Base-by-base conservation (phyloP, 2,888 invertebrate genomes). In the Hipparchia sbordonii region DNA sequence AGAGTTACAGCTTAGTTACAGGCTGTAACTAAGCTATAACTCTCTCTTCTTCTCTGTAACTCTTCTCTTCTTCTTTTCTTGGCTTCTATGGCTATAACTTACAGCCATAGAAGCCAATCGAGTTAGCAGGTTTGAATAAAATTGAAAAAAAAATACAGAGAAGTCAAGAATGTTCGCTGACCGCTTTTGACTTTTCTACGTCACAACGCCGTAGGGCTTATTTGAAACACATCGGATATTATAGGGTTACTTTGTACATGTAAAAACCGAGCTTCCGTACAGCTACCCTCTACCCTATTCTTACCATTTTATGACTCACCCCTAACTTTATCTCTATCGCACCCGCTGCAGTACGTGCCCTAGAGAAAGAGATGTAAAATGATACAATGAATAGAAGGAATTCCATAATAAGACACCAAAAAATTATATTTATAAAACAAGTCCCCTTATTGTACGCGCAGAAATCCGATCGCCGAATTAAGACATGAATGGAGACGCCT, bases 241-340 rank as follows among this genome's bases (percentile, higher is more conserved):
- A 39, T 39, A 82, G 81, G 80, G 81, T 85, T 84, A 82, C 82
- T 74, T 78, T 76, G 73, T 76, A 80, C 76, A 79, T 80, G 79
- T 78, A 85, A 82, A 4, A 83, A 80, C 79, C 72, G 63, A 72
- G 74, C 80, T 82, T 84, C 82, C 84, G 81, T 81, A 79, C 78
- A 76, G 77, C 77, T 79, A 75, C 80, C 81, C 79, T 80, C 77
- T 79, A 75, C 80, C 81, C 79, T 80, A 81, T 81, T 82, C 57
- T 60, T 48, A 57, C 13, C 80, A 78, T 78, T 67, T 65, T 71
- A 70, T 73, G 74, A 73, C 67, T 67, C 75, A 74, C 70, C 69
- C 66, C 66, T 54, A 33, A 57, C 1, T 70, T 39, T 71, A 51
- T 67, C 63, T 56, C 59, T 76, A 46, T 66, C 45, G 23, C 62